Evolutionary conservation across 2,888 invertebrate species (phyloP).

Genomic region (Drosophila mimetica): DNA sequence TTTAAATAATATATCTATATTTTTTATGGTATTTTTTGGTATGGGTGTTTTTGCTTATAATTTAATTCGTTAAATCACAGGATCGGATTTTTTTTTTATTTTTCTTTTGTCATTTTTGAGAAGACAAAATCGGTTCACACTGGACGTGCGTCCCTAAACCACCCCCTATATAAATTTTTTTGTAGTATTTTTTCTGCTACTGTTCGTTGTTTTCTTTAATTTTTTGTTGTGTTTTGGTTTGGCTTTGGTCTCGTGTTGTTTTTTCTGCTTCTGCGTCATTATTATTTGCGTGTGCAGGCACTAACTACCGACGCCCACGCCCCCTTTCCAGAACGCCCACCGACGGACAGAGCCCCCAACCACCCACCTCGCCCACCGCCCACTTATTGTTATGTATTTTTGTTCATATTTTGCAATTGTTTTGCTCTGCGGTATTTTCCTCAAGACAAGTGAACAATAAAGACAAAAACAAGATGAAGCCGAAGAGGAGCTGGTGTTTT

Average conservation of each 20-base stretch:
- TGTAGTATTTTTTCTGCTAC: not conserved
- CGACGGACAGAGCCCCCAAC: conserved; percentile 5
- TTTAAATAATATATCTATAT: too few species aligned
- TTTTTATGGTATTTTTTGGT: not conserved
- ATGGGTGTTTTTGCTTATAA: not conserved
- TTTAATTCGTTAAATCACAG: not conserved
- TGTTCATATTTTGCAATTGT: conserved; percentile 76
- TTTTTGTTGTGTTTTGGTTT: conserved; percentile 28
- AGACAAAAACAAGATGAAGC: conserved; percentile 35
- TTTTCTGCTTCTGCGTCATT: conserved; percentile 50
- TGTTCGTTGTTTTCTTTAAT: conserved; percentile 9
- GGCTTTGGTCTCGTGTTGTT: conserved; percentile 37
- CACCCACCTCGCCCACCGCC: conserved; percentile 11
- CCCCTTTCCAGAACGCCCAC: conserved; percentile 32
- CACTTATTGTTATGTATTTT: conserved; percentile 49
- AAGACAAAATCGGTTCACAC: conserved; percentile 32
- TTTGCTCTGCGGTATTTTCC: conserved; percentile 71
- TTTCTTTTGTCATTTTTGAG: conserved; percentile 4
- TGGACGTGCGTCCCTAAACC: conserved; percentile 1
- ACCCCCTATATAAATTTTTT: conserved; percentile 42
- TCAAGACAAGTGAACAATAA: conserved; percentile 67
- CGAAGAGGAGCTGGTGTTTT: conserved; percentile 26
- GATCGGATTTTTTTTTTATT: not conserved
- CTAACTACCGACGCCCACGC: conserved; percentile 49
- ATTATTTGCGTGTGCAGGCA: conserved; percentile 63